Base-by-base conservation (phyloP, 2,113 vertebrate genomes). In the Isurus oxyrinchus region DNA sequence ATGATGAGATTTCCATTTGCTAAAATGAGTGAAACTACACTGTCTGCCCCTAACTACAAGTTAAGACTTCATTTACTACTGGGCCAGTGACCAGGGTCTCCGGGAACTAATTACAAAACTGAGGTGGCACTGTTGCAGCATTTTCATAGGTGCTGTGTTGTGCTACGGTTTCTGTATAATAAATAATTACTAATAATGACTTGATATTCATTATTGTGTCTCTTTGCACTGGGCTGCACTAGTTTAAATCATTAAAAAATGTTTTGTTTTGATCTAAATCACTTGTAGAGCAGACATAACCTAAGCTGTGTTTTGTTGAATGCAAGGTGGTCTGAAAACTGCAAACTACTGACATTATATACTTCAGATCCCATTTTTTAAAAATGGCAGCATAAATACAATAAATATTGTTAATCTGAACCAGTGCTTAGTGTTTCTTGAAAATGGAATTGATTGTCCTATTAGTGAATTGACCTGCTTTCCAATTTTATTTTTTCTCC, bases 291-390 rank as follows among this genome's bases (percentile, higher is more conserved):
- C 81, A 86, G 81, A 88, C 44, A 57, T 88, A 53, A 10, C 86
- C 5, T 57, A 27, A 88, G 49, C 55, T 88, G 53, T 55, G 10
- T 87, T 87, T 87, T 87, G 44, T 53, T n/a, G 59, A 93, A 49
- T 59, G 94, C 67, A 96, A 96, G 96, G 95, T 94, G 96, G 88
- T 96, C 96, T 96, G 27, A 96, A 96, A 96, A 96, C 96, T 67
- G 96, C 96, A 72, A 31, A 95, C 91, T 55, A 67, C 95, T n/a
- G 95, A 55, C 96, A 96, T 96, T 96, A 96, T 49, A 96, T 91
- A 84, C 86, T 96, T 96, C 63, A 31, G 57, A 57, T 96, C 69
- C 59, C 53, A 88, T 55, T 88, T 88, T 35, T 13, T 55, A 55
- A 88, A 88, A 61, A 88, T 55, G 6, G 35, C 31, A 79, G 76